These are phyloP conservation scores for Cynaeus angustus DNA, from an alignment of 2,888 invertebrate genomes.

Conservation along the genomic window DNA sequence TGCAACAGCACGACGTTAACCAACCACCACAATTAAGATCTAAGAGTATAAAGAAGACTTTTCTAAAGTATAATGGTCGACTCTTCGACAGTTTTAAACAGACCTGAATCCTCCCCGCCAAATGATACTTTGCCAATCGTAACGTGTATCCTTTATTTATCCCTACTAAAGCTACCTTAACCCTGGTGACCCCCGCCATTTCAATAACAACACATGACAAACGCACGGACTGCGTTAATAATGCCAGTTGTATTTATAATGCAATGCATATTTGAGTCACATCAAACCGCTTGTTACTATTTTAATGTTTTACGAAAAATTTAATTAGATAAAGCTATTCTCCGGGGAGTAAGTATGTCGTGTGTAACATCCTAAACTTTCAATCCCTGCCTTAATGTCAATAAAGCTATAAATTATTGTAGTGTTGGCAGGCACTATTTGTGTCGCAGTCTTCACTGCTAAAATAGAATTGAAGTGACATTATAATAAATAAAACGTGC, in stretches of 20 bases:
- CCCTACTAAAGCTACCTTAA: slow-evolving; percentile 55
- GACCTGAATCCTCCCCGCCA: slow-evolving; percentile 63
- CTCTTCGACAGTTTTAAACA: slow-evolving; percentile 67
- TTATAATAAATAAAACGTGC: slow-evolving; percentile 5
- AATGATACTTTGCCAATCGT: slow-evolving; percentile 66
- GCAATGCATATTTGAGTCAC: slow-evolving; percentile 38
- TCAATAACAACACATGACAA: slow-evolving; percentile 26
- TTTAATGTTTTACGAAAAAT: slow-evolving; percentile 25
- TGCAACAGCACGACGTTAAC: slow-evolving; percentile 13
- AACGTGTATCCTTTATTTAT: slow-evolving; percentile 56
- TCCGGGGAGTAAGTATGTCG: not conserved
- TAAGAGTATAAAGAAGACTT: slow-evolving; percentile 20
- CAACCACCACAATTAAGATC: slow-evolving; percentile 12
- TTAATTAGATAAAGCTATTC: not conserved
- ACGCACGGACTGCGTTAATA: slow-evolving; percentile 32
- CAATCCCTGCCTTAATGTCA: slow-evolving; percentile 64
- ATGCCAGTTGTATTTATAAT: slow-evolving; percentile 48
- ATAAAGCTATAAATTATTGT: slow-evolving; percentile 61
- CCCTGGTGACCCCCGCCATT: slow-evolving; percentile 52
- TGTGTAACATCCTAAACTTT: slow-evolving; percentile 31
- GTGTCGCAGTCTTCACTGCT: slow-evolving; percentile 62
- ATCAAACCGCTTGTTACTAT: slow-evolving; percentile 15
- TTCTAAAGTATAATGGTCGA: slow-evolving; percentile 59
- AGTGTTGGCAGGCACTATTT: slow-evolving; percentile 63
- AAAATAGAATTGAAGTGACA: slow-evolving; percentile 59